Conservation (phyloP, 2,113 vertebrate genomes). For the Lota lota region DNA sequence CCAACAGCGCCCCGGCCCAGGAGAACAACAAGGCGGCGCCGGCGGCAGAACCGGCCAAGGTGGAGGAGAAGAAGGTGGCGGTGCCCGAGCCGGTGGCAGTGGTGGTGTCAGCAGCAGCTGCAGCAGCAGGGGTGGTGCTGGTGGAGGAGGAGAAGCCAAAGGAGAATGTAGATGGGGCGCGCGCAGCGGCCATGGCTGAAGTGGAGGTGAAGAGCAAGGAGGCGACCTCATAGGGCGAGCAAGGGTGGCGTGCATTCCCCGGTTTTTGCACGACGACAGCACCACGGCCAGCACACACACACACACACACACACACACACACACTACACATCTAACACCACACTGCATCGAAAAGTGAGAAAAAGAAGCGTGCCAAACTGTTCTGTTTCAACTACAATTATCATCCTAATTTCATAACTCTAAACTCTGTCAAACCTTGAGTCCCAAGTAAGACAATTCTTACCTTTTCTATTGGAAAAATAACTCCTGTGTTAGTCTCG, state of each 20-base stretch:
- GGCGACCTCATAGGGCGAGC: constrained; percentile 58
- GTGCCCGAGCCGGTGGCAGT: background rate
- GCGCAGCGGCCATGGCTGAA: background rate
- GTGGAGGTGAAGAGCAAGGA: constrained; percentile 60
- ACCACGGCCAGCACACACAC: constrained; percentile 58
- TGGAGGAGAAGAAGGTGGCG: constrained; percentile 35
- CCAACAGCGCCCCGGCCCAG: background rate
- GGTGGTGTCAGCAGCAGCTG: background rate
- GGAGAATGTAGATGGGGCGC: constrained; percentile 22
- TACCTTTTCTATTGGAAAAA: constrained; percentile 31
- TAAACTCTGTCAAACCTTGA: constrained; percentile 27
- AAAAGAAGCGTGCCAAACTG: constrained; percentile 26
- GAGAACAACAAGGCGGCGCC: constrained; percentile 27
- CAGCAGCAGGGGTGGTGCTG: background rate
- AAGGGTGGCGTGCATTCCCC: too few relatives aligned
- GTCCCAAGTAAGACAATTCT: constrained; percentile 28
- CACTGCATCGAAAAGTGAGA: constrained; percentile 16
- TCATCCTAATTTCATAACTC: constrained; percentile 17
- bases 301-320: constrained; percentile 23
- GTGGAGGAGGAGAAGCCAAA: background rate
- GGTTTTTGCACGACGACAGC: constrained; percentile 29
- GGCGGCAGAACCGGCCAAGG: constrained; percentile 9
- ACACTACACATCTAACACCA: background rate
- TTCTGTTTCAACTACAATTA: constrained; percentile 11
- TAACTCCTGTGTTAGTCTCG: constrained; percentile 21